Evolutionary conservation across 2,113 vertebrate species (phyloP), one percentile per base, ranked within the genome.

Genomic region (Acanthochromis polyacanthus): DNA sequence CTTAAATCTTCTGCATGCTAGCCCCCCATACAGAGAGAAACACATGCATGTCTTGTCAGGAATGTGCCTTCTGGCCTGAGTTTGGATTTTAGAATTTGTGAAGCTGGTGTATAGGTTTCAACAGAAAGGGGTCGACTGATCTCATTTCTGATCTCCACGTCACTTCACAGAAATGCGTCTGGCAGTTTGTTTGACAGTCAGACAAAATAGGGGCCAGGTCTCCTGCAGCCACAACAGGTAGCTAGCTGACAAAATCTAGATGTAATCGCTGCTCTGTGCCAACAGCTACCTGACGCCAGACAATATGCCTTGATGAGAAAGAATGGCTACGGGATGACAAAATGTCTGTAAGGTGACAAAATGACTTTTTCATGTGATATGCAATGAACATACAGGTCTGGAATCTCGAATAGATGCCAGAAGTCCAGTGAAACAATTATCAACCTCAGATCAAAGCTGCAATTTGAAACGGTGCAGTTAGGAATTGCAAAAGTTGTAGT

Each of bases 151-250:
- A 88, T 71, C 46, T 72, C 19, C 51, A 60, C 64, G 20, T 80
- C 84, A 52, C 50, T 68, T 53, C 64, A n/a, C 56, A 84, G 73
- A 81, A 87, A 88, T 84, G 73, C 23, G 15, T 56, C 71, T 30
- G 46, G 55, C 23, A 67, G 56, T 66, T 67, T 52, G 52, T 82
- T 50, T 60, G 12, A 78, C 71, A 75, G 22, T 62, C 53, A 43
- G 56, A 76, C 61, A 66, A 70, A 79, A 73, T 66, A 59, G 3
- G 17, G 48, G n/a, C 23, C 28, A 1, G 8, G 10, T 55, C 58
- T 66, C 58, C 15, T 15, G 45, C 28, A 65, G 61, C 45, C 19
- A 38, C 73, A 10, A 64, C 70, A 88, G 72, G 75, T 82, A 82
- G 60, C 32, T 52, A 32, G 20, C 66, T 58, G 71, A 86, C 76